Evolutionary conservation across 2,888 invertebrate species (phyloP).

Genomic region (Dorcus hopei): DNA sequence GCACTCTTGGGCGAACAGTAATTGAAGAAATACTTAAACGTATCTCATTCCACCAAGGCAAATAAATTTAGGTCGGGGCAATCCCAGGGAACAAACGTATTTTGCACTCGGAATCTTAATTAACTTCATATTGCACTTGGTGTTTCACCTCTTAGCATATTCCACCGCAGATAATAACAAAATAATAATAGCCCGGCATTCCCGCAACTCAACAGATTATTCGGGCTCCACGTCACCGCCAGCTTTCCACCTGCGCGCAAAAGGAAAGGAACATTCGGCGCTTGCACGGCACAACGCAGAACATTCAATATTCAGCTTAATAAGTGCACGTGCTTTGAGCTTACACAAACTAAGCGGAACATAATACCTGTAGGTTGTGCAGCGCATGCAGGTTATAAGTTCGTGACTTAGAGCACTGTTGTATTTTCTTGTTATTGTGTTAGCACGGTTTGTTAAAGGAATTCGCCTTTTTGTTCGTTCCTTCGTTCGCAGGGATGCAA

Average conservation of each 20-base stretch:
- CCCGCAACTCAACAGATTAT: background rate
- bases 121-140: background rate
- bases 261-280: background rate
- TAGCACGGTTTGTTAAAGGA: constrained; percentile 4
- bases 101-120: background rate
- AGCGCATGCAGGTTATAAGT: constrained; percentile 6
- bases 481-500: too few species aligned
- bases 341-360: background rate
- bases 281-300: background rate
- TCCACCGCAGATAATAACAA: background rate
- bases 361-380: background rate
- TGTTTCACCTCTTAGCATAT: background rate
- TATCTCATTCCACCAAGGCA: background rate
- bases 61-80: background rate
- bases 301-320: background rate
- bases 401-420: constrained; percentile 7
- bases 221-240: background rate
- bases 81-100: background rate
- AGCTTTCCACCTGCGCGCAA: background rate
- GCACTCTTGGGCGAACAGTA: too few species aligned
- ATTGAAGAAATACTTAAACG: too few species aligned
- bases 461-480: background rate
- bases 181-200: background rate
- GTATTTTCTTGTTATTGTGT: constrained; percentile 8
- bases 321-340: background rate